Evolutionary conservation across 2,797 vertebrate species (phyloP), one percentile per base, ranked within the genome.

Genomic region (Enteromius argenteus): DNA sequence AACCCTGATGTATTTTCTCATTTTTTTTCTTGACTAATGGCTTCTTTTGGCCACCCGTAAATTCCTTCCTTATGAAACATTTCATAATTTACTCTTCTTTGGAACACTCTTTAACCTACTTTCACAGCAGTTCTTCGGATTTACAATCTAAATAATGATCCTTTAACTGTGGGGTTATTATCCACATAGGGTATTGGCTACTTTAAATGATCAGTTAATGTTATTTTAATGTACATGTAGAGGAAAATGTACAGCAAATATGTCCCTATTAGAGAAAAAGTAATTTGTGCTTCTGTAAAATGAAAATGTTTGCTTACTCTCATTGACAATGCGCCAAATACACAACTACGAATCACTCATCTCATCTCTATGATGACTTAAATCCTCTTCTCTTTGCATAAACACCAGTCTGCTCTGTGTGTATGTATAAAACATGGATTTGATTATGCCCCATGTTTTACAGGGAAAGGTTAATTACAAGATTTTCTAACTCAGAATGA

Each of bases 381-480:
- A 81, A 73, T 1, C 0, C 73, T 10, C 1, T 11, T 23, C 14
- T 73, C 7, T 27, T 73, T 56, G 49, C 23, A 46, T 39, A 69
- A 30, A 64, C 35, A 68, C 37, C 53, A 67, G 17, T 51, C 39
- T 8, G 46, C 11, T 46, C 5, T 74, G 51, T 58, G 15, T 5
- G 3, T 8, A 5, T 64, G 56, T 67, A 3, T 9, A 75, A 62
- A 21, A 53, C 69, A 76, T 44, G 56, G 64, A 79, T 78, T 44
- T 73, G 23, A 51, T 51, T 17, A 79, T 35, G 56, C 39, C 42
- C 37, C 67, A 8, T 39, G 79, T 39, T 23, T 64, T 30, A 79
- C 60, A 30, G 44, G n/a, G 7, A 85, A 87, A 85, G 51, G 86
- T 83, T 72, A 85, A 83, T 85, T 60, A 67, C 64, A 79, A 15